These are phyloP conservation scores for Drosophila funebris DNA, from an alignment of 1,140 invertebrate genomes.

Conservation along the genomic window DNA sequence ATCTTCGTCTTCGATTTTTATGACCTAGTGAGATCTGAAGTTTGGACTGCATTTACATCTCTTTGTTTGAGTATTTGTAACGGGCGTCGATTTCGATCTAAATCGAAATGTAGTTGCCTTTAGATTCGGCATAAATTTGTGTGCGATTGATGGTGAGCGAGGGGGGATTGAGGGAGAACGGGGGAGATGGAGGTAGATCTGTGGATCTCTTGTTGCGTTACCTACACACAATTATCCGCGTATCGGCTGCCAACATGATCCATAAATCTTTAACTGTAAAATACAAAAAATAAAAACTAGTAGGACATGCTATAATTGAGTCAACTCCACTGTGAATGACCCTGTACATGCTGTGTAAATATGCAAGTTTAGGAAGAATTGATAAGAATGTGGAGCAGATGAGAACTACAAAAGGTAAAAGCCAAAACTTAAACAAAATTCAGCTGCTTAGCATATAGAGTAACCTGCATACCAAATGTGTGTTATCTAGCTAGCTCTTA, in stretches of 20 bases:
- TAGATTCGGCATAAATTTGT: constrained; percentile 33
- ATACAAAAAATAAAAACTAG: constrained; percentile 5
- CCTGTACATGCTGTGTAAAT: too few species aligned
- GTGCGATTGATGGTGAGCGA: background rate
- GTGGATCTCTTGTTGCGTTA: constrained; percentile 23
- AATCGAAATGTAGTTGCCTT: constrained; percentile 32
- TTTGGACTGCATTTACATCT: constrained; percentile 33
- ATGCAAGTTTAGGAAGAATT: too few species aligned
- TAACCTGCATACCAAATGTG: too few species aligned
- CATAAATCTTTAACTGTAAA: constrained; percentile 79
- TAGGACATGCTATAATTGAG: background rate
- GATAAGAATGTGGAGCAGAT: too few species aligned
- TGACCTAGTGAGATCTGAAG: constrained; percentile 31
- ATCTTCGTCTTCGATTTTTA: constrained; percentile 40
- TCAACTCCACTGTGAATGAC: too few species aligned
- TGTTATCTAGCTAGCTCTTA: too few species aligned
- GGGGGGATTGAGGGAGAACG: background rate
- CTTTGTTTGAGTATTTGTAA: constrained; percentile 51
- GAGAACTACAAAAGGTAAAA: too few species aligned
- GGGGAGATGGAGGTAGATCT: background rate
- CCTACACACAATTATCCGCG: constrained; percentile 69
- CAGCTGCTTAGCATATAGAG: too few species aligned
- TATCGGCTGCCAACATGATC: constrained; percentile 67
- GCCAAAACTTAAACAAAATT: too few species aligned
- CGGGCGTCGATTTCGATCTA: constrained; percentile 47